Evolutionary conservation across 2,888 invertebrate genomes (phyloP), one percentile per base, ranked within the genome.

Genomic region (Amblyjoppa fuscipennis): DNA sequence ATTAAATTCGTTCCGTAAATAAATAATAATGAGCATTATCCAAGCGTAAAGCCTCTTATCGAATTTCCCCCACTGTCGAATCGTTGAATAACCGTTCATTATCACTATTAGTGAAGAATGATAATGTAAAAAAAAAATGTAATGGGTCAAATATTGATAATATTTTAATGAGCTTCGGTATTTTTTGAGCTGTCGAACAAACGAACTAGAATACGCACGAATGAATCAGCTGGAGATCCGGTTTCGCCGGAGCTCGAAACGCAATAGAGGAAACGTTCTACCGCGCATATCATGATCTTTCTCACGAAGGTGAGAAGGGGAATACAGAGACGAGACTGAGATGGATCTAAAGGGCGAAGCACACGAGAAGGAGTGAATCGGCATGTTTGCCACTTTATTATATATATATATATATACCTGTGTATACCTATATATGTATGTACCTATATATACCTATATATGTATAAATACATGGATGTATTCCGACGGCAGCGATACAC

Each of bases 211-310:
- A 79, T 79, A 59, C 38, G 61, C 34, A 51, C 59, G 79, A 79
- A 70, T 79, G 79, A 79, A 79, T 79, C 79, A 79, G 79, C 70
- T 79, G 79, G 49, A 38, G 64, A 79, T 79, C 79, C 79, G 79
- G 79, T 79, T 79, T 71, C 79, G 64, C 59, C 79, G 38, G 70
- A 38, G 71, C 70, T 71, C 28, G 79, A 38, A 61, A 64, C 61
- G 51, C 70, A 71, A 79, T 79, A 64, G 79, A 79, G 61, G 71
- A 79, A 79, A 79, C 61, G 61, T 31, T 31, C 79, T 61, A 41
- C 56, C 28, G 45, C 3, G 59, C 45, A 49, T 51, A 70, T 79
- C 38, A 45, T 59, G 28, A 25, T 64, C 61, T 79, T 31, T 49
- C 79, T 64, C 49, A 70, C 59, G 70, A 64, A 51, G 34, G 34